Evolutionary conservation across 2,113 vertebrate genomes (phyloP), one percentile per base, ranked within the genome.

Genomic region (Odontesthes bonariensis): DNA sequence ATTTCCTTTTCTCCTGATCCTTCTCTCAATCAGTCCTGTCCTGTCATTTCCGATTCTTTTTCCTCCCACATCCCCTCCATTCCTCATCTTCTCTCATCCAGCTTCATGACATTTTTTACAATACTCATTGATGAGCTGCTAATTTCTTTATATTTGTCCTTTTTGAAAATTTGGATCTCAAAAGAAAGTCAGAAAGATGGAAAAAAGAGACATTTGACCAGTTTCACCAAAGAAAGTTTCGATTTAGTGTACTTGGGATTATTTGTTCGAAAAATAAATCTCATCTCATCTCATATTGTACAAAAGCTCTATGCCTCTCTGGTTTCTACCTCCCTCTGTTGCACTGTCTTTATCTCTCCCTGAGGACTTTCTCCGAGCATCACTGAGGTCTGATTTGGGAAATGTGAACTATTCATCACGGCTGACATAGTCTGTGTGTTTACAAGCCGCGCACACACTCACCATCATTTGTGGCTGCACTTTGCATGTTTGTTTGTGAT

Each of bases 371-470:
- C 62, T 57, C 69, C 69, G 57, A 61, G 52, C 76, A 56, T 83
- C 83, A 84, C 79, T 64, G 55, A 83, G 81, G 75, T 79, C 79
- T 86, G 80, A 87, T 88, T 87, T 84, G 67, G 62, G 55, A 89
- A 86, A 87, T 76, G 72, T 82, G 77, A 91, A 86, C 90, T 86
- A 91, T 89, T 93, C 84, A 89, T 91, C 85, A 89, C 65, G 33
- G 19, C 73, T 86, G 83, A 85, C 89, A 84, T 57, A 44, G 76
- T 58, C 76, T 83, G 59, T 80, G 81, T 83, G 66, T 86, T 84
- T 76, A 86, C 79, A 75, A 84, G 61, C 79, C 52, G 47, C 54
- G 23, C 56, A 70, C 51, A 40, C 55, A 49, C 9, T 14, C 52
- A 70, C 27, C 53, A 23, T 78, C 57, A 68, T 78, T 79, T 86